Evolutionary conservation across 2,888 invertebrate genomes (phyloP), one percentile per base, ranked within the genome.

Genomic region (Cheilosia scutellata): DNA sequence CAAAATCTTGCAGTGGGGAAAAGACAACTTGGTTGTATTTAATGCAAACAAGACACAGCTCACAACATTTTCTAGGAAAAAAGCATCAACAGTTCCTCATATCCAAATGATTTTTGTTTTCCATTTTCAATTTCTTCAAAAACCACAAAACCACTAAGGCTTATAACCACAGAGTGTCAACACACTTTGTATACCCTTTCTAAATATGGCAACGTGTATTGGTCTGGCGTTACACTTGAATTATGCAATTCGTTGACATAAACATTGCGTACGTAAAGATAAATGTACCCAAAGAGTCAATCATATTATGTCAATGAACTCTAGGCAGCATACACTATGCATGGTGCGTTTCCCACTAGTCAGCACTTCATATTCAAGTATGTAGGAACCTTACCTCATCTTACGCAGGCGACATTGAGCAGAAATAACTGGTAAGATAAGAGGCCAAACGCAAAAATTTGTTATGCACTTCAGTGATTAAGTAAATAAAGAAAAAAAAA

Each of bases 291-390:
- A 13, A 33, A 11, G 4, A 33, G 4, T 29, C 47, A 37, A 20
- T 9, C 58, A 27, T 49, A 20, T 27, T 11, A 42, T 76, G 58
- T 66, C 66, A 58, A 37, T 66, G 66, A 66, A 66, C 58, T 51
- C 40, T 57, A 31, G 33, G 9, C 13, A 6, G 9, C 9, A 33
- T 9, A 9, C 9, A 5, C 9, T 9, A n/a, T n/a, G 25, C 11
- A 20, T 25, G 53, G 5, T 53, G 62, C 51, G 25, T 25, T 58
- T 51, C 29, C 9, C 37, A 40, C 40, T 6, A 31, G 51, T 9
- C 9, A 27, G 27, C 11, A 37, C 37, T 4, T 37, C 11, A 42
- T n/a, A n/a, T 42, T 5, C 1, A 42, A n/a, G 2, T 11, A 37
- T 37, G 5, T 11, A 37, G 3, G 37, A 4, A 42, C 11, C 7